Evolutionary conservation across 2,113 vertebrate species (phyloP).

Genomic region (Pseudorhombus dupliciocellatus): DNA sequence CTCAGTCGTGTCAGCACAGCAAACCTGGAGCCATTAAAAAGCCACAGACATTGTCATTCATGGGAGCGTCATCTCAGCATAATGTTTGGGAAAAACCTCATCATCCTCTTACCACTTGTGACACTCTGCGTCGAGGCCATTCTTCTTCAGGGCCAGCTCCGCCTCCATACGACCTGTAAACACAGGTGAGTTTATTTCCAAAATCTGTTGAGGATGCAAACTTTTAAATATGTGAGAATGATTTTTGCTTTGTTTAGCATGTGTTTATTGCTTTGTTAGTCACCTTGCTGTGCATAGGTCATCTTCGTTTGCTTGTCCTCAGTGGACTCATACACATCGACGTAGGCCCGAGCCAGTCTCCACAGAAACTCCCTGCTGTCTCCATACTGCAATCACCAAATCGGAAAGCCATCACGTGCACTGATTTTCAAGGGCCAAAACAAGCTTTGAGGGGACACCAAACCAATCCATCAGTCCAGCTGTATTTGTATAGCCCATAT

Average conservation of each 20-base stretch:
- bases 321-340: slow-evolving; percentile 85
- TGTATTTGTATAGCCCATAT: too few species aligned
- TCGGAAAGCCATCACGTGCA: not conserved
- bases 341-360: slow-evolving; percentile 92
- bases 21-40: slow-evolving; percentile 69
- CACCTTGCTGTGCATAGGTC: slow-evolving; percentile 84
- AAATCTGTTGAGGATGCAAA: not conserved
- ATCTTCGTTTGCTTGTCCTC: slow-evolving; percentile 82
- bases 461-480: too few species aligned
- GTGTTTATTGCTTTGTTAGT: not conserved
- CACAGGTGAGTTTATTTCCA: slow-evolving; percentile 12
- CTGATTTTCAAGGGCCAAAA: too few species aligned
- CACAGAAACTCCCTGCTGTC: slow-evolving; percentile 87
- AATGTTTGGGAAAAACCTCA: not conserved
- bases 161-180: slow-evolving; percentile 87
- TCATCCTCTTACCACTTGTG: slow-evolving; percentile 88
- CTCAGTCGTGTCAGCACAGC: slow-evolving; percentile 67
- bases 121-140: slow-evolving; percentile 84
- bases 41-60: not conserved
- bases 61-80: not conserved
- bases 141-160: slow-evolving; percentile 83
- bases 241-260: not conserved
- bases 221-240: not conserved
- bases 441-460: too few species aligned
- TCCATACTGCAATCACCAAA: slow-evolving; percentile 78